Conservation (phyloP, 2,888 invertebrate genomes). For the Meliscaeva auricollis region DNA sequence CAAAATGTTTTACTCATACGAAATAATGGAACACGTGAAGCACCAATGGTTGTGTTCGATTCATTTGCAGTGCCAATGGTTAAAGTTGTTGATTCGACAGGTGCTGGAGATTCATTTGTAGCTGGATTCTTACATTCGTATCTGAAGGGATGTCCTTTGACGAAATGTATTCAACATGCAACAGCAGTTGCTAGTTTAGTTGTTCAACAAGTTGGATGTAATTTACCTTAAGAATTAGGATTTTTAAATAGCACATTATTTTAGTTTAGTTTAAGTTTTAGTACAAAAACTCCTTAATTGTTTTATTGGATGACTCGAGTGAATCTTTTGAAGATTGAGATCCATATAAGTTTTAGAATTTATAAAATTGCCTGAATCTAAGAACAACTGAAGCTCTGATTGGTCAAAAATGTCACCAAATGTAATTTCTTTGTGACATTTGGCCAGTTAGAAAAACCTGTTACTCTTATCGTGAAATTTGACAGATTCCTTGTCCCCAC, state of each 20-base stretch:
- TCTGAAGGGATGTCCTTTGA: conserved; percentile 82
- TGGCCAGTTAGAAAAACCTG: no score
- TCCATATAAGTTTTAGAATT: background rate
- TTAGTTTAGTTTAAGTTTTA: conserved; percentile 30
- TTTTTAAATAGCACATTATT: conserved; percentile 1
- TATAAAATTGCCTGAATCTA: no score
- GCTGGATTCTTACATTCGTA: conserved; percentile 86
- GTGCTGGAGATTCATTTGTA: conserved; percentile 87
- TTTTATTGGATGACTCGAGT: background rate
- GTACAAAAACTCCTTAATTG: conserved; percentile 54
- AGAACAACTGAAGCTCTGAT: no score
- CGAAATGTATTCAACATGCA: conserved; percentile 84
- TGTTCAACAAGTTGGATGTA: conserved; percentile 85
- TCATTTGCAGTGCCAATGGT: conserved; percentile 83
- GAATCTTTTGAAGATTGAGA: background rate
- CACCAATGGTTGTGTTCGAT: conserved; percentile 77
- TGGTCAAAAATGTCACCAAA: no score
- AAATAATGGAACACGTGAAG: conserved; percentile 80
- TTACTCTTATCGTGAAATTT: background rate
- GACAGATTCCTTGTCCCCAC: background rate
- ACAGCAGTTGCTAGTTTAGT: conserved; percentile 84
- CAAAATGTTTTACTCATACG: conserved; percentile 85
- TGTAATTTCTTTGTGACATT: no score
- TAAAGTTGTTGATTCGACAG: conserved; percentile 86
- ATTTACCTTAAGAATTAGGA: conserved; percentile 80